A percentile compares a stretch with the other conserved stretches of the same genome.
Conservation (phyloP, 1,140 invertebrate genomes). For the Zaprionus kolodkinae region DNA sequence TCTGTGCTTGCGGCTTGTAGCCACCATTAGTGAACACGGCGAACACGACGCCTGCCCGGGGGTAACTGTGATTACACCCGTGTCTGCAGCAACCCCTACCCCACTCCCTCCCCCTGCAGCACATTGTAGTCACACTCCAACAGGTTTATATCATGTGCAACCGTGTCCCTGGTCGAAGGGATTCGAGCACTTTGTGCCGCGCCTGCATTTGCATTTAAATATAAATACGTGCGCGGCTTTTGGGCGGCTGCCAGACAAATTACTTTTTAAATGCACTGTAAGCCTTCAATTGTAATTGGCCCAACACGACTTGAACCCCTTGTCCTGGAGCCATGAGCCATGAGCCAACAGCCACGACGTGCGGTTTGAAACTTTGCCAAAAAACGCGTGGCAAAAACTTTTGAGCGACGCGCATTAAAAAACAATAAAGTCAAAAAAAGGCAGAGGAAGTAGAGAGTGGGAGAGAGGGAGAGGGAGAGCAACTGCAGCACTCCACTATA, state of each 20-base stretch:
- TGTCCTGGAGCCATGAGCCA: too few relatives aligned
- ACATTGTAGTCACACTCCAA: slow-evolving; percentile 23
- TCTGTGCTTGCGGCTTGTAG: slow-evolving; percentile 82
- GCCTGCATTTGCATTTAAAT: slow-evolving; percentile 77
- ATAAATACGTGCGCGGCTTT: slow-evolving; percentile 80
- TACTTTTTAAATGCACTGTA: slow-evolving; percentile 84
- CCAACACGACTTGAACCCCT: slow-evolving; percentile 11
- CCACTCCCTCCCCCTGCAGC: not conserved
- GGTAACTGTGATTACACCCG: slow-evolving; percentile 71
- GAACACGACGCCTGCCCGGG: slow-evolving; percentile 38
- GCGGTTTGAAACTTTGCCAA: slow-evolving; percentile 76
- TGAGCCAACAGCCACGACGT: slow-evolving; percentile 5
- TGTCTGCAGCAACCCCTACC: slow-evolving; percentile 19
- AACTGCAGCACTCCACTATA: slow-evolving; percentile 20
- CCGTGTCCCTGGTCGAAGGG: not conserved
- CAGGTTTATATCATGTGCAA: slow-evolving; percentile 57
- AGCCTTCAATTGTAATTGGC: slow-evolving; percentile 80
- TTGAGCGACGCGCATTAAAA: slow-evolving; percentile 74
- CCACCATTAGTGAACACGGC: slow-evolving; percentile 83
- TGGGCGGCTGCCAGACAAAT: slow-evolving; percentile 77
- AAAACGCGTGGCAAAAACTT: slow-evolving; percentile 44
- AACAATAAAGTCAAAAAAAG: slow-evolving; percentile 70
- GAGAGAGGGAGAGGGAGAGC: not conserved
- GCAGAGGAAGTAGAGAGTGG: not conserved
- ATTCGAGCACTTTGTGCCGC: slow-evolving; percentile 22